Evolutionary conservation across 2,113 vertebrate genomes (phyloP), one percentile per base, ranked within the genome.

Genomic region (Colinus virginianus): DNA sequence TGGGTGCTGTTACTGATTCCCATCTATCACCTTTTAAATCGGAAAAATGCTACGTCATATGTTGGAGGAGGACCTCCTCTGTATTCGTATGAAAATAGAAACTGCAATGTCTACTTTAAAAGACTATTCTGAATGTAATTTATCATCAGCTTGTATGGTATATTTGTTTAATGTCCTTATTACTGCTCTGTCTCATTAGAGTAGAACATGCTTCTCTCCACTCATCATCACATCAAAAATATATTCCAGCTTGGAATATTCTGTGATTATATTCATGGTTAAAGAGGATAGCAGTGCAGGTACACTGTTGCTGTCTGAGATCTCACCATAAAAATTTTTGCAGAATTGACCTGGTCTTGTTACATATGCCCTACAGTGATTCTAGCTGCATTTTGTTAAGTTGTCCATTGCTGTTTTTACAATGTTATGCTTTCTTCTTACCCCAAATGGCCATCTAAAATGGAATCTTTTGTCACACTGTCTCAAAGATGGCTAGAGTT

Each of bases 141-240:
- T 82, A 23, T 63, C 45, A n/a, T 49, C 78, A 66, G 13, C 23
- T 78, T 86, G 20, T 32, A 11, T 40, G 30, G 40, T 87, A 7
- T 72, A 28, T 76, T 82, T 10, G 36, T 51, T 43, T 85, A 78
- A 61, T 56, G 61, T 23, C 23, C 18, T 63, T 83, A 36, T 12
- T 77, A 38, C 34, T 51, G 48, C 58, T 82, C 62, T 49, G 19
- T 66, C 58, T 63, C 63, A 4, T 56, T 0, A 0, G 42, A 85
- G 30, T 23, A 70, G 63, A 79, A 13, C 20, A 49, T 0, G 3
- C 34, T 79, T 51, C 79, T 66, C 51, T 55, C 3, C 0, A 0
- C 17, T 59, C 36, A 7, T 20, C 26, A 17, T 63, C 22, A 0
- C 30, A 43, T 38, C 46, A 59, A 70, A 49, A 82, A 40, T 42